phyloP scores from a whole-genome alignment of 2,113 vertebrate species.

The Eurypyga helias region DNA sequence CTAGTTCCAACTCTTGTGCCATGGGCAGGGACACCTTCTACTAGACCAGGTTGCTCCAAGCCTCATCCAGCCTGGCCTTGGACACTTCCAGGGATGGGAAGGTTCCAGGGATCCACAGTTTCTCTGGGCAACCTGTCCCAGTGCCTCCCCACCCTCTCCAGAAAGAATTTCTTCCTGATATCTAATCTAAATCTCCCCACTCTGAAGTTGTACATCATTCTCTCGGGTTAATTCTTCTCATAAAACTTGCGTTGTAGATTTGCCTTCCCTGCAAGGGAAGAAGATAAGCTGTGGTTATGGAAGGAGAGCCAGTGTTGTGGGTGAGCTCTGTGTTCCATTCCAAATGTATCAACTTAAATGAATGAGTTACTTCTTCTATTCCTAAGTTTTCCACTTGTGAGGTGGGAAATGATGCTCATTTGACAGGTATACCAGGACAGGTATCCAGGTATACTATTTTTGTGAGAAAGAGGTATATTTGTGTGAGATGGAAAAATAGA shows the following conservation, averaged over 20 bases:
- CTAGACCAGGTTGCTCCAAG: no score
- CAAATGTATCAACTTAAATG: neutral
- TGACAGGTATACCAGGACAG: neutral
- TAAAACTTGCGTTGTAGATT: neutral
- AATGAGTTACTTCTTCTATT: neutral
- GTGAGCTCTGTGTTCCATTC: neutral
- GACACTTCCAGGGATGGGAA: no score
- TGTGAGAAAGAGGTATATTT: neutral
- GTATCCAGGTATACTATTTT: neutral
- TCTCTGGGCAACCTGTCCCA: no score
- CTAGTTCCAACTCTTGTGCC: no score
- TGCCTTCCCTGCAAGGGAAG: neutral
- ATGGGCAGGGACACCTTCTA: no score
- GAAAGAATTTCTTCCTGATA: no score
- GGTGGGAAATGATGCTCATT: neutral
- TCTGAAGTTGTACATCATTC: neutral
- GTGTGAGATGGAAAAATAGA: neutral
- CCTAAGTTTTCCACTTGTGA: neutral
- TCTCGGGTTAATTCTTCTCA: neutral
- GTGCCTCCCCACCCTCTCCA: no score
- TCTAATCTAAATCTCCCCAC: no score
- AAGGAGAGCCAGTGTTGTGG: neutral
- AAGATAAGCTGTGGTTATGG: neutral
- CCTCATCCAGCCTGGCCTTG: no score
- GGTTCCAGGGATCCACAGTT: no score